Conservation (phyloP, 2,888 invertebrate species). For the Eudasyphora cyanicolor region DNA sequence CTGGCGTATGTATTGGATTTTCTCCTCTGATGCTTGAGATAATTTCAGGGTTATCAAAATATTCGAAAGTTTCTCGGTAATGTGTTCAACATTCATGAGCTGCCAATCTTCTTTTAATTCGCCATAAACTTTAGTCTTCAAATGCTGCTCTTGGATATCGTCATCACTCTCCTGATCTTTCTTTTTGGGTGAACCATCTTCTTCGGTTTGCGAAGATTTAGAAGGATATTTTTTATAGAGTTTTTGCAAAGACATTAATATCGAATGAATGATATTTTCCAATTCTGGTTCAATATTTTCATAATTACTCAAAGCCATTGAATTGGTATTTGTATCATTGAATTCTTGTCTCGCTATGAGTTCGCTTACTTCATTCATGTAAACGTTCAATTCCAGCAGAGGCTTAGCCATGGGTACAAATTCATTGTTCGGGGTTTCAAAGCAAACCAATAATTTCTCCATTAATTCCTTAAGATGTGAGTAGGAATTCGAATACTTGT, state of each 20-base stretch:
- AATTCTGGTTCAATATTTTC: slow-evolving; percentile 76
- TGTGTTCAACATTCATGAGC: slow-evolving; percentile 82
- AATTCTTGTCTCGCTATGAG: background rate
- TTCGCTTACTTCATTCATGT: slow-evolving; percentile 53
- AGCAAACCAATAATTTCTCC: slow-evolving; percentile 53
- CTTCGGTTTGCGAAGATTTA: slow-evolving; percentile 26
- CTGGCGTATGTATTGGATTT: slow-evolving; percentile 69
- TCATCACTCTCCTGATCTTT: slow-evolving; percentile 51
- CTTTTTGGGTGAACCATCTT: slow-evolving; percentile 52
- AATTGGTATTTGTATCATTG: too few species aligned
- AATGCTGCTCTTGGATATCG: slow-evolving; percentile 81
- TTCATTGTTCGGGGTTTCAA: slow-evolving; percentile 57
- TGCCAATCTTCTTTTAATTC: slow-evolving; percentile 84
- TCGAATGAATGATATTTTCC: slow-evolving; percentile 81
- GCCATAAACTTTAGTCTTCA: slow-evolving; percentile 85
- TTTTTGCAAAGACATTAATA: slow-evolving; percentile 83
- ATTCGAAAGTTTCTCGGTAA: slow-evolving; percentile 78
- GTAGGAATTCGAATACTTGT: slow-evolving; percentile 64
- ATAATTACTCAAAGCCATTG: slow-evolving; percentile 34
- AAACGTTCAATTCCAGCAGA: slow-evolving; percentile 69
- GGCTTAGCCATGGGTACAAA: slow-evolving; percentile 74
- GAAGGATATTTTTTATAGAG: slow-evolving; percentile 81
- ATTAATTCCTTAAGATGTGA: slow-evolving; percentile 66
- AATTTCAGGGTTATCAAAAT: slow-evolving; percentile 80
- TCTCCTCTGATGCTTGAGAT: slow-evolving; percentile 75